phyloP scores from a whole-genome alignment of 2,888 invertebrate species.

The Melinopterus prodromus region DNA sequence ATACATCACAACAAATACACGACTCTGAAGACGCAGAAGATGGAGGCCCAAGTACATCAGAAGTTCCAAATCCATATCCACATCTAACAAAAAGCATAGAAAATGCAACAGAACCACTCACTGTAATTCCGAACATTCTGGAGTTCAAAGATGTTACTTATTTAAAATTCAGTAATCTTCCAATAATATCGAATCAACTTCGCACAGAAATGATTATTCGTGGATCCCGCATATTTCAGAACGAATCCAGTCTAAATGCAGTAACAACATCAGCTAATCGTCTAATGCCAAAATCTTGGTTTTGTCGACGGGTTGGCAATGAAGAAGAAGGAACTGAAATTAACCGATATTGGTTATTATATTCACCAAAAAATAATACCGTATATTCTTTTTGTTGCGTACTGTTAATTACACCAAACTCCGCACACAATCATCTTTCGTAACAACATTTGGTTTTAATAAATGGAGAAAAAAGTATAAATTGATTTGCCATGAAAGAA shows the following conservation, averaged over 20 bases:
- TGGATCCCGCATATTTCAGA: constrained; percentile 35
- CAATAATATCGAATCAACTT: constrained; percentile 35
- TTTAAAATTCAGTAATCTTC: constrained; percentile 29
- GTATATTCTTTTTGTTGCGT: no score
- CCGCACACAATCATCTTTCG: no score
- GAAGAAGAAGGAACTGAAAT: constrained; percentile 36
- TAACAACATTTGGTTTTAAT: no score
- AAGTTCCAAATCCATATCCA: constrained; percentile 18
- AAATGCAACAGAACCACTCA: constrained; percentile 31
- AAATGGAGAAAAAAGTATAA: no score
- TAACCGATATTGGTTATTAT: no score
- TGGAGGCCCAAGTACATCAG: constrained; percentile 27
- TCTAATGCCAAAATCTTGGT: constrained; percentile 35
- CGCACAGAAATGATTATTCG: constrained; percentile 38
- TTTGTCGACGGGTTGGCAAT: no score
- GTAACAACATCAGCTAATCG: constrained; percentile 32
- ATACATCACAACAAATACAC: constrained; percentile 32
- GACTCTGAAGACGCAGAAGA: constrained; percentile 18
- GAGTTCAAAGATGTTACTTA: constrained; percentile 16
- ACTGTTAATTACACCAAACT: no score
- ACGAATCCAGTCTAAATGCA: constrained; percentile 33
- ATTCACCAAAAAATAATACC: no score
- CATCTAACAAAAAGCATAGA: constrained; percentile 32
- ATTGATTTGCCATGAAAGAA: no score
- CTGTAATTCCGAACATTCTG: constrained; percentile 25